phyloP scores from a whole-genome alignment of 2,888 invertebrate species.

The Liodrosophila aerea region DNA sequence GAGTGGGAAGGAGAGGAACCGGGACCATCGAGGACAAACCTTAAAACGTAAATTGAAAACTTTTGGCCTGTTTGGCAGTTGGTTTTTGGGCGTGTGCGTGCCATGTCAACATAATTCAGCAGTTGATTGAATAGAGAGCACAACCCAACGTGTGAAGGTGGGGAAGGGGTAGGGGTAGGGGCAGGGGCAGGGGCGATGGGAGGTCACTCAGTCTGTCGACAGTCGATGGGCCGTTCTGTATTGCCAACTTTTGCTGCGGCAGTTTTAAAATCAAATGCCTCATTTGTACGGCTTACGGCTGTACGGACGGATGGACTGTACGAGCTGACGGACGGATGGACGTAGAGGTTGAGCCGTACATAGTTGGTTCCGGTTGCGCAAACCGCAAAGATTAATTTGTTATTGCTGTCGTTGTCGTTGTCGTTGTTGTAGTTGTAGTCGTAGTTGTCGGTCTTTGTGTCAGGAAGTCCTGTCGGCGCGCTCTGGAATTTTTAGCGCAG shows the following conservation, averaged over 20 bases:
- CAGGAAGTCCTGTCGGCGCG: conserved; percentile 45
- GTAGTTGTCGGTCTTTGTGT: conserved; percentile 36
- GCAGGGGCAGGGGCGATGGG: too few species aligned
- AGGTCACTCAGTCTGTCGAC: conserved; percentile 38
- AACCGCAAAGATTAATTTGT: conserved; percentile 77
- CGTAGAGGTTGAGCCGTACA: conserved; percentile 1
- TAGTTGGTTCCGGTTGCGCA: conserved; percentile 46
- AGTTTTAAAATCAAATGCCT: conserved; percentile 75
- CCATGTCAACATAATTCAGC: conserved; percentile 73
- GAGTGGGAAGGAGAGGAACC: not conserved
- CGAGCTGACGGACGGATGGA: conserved; percentile 3
- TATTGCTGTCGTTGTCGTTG: conserved; percentile 56
- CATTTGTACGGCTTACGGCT: conserved; percentile 65
- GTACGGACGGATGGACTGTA: not conserved
- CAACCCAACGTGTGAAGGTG: not conserved
- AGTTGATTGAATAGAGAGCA: conserved; percentile 57
- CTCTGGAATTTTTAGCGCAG: conserved; percentile 74
- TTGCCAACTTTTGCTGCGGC: conserved; percentile 55
- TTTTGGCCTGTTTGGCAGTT: conserved; percentile 52
- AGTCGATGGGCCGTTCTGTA: conserved; percentile 32
- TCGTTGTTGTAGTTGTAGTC: conserved; percentile 31
- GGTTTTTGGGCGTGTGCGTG: conserved; percentile 60
- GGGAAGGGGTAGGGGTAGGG: not conserved
- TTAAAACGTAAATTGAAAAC: conserved; percentile 72
- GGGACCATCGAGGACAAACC: conserved; percentile 27